Evolutionary conservation across 1,140 invertebrate species (phyloP).

Genomic region (Aethina tumida): DNA sequence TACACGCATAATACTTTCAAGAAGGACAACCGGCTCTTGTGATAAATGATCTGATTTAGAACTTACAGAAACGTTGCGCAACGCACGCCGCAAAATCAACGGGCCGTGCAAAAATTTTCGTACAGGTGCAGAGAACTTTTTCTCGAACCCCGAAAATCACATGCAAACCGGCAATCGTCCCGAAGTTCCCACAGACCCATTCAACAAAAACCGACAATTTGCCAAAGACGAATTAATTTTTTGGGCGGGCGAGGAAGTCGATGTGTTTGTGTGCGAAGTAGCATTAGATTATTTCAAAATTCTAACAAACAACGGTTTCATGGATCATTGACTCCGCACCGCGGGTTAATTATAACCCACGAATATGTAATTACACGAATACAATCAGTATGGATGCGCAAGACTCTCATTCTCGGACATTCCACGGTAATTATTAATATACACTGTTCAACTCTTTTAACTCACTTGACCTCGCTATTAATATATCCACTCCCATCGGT

Average conservation of each 20-base stretch:
- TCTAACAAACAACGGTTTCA: conserved; percentile 29
- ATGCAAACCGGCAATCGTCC: not conserved
- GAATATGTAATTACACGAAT: conserved; percentile 36
- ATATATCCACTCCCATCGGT: conserved; percentile 29
- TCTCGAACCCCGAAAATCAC: not conserved
- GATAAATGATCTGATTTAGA: not conserved
- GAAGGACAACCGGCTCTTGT: not conserved
- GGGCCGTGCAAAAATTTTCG: not conserved
- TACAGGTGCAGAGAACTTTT: not conserved
- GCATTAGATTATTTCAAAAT: conserved; percentile 26
- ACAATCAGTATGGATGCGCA: conserved; percentile 35
- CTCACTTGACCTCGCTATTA: conserved; percentile 29
- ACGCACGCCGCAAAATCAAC: not conserved
- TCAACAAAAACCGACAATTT: conserved; percentile 6
- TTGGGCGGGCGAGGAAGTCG: conserved; percentile 11
- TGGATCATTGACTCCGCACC: conserved; percentile 32
- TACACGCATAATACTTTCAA: conserved; percentile 4
- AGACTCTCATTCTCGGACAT: conserved; percentile 33
- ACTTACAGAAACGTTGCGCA: not conserved
- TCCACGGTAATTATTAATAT: conserved; percentile 34
- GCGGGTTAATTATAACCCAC: conserved; percentile 35
- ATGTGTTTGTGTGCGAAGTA: conserved; percentile 21
- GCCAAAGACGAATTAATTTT: conserved; percentile 12
- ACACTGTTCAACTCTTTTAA: conserved; percentile 19
- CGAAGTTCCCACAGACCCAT: not conserved